A percentile compares a stretch with the other conserved stretches of the same genome.
Evolutionary conservation across 2,113 vertebrate genomes (phyloP).

Genomic region (Formicarius rufipectus): DNA sequence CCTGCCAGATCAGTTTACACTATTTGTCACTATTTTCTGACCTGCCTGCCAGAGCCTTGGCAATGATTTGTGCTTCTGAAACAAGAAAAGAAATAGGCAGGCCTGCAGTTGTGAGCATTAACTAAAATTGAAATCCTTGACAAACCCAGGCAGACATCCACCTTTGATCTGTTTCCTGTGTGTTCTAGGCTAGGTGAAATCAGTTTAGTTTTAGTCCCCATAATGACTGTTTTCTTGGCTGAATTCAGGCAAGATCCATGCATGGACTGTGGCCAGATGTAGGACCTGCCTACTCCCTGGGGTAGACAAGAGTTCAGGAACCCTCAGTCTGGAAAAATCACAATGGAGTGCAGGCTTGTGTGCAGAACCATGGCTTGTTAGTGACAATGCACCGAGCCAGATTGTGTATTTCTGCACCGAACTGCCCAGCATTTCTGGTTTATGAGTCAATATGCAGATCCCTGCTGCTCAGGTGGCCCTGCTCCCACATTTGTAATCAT

Average conservation of each 20-base stretch:
- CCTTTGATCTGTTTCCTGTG: conserved; percentile 25
- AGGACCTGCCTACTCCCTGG: background rate
- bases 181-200: conserved; percentile 29
- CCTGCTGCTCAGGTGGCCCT: background rate
- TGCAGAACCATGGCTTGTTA: background rate
- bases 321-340: background rate
- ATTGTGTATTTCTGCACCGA: background rate
- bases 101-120: background rate
- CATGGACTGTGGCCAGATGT: background rate
- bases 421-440: background rate
- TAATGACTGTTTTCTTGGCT: conserved; percentile 20
- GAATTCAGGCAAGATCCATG: background rate
- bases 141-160: conserved; percentile 9
- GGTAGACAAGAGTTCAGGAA: background rate
- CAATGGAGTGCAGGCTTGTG: background rate
- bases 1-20: conserved; percentile 24
- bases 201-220: conserved; percentile 39
- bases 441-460: background rate
- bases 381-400: background rate
- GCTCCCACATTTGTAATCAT: background rate
- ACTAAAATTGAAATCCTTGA: conserved; percentile 27
- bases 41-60: conserved; percentile 4
- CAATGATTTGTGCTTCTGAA: conserved; percentile 10
- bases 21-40: conserved; percentile 52
- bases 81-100: background rate